Conservation (phyloP, 2,888 invertebrate species). For the Phragmatobia fuliginosa region DNA sequence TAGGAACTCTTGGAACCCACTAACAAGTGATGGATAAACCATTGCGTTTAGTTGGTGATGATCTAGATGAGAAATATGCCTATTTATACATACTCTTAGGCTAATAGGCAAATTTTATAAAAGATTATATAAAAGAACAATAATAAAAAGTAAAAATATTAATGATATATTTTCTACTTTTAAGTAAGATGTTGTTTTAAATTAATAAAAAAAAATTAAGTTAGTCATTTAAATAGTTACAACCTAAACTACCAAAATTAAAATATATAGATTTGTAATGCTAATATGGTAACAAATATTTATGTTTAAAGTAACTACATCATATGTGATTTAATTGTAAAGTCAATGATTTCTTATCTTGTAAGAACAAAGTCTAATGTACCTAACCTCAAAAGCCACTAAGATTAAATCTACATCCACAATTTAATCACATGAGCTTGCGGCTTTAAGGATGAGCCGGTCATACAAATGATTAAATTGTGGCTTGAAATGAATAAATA, state of each 20-base stretch:
- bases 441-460: constrained; percentile 29
- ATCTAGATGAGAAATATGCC: not conserved
- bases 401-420: constrained; percentile 42
- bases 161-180: no score
- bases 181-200: no score
- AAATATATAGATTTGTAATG: no score
- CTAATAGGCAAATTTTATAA: no score
- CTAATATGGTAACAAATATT: no score
- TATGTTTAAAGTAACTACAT: no score
- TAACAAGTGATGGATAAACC: constrained; percentile 10
- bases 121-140: no score
- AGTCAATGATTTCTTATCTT: not conserved
- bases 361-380: constrained; percentile 36
- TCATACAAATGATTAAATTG: constrained; percentile 33
- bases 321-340: not conserved
- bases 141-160: no score
- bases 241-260: no score
- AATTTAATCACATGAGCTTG: constrained; percentile 43
- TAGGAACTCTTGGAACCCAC: constrained; percentile 28
- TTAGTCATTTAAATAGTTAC: no score
- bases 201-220: no score
- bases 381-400: constrained; percentile 37
- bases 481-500: constrained; percentile 31
- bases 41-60: constrained; percentile 7
- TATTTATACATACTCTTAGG: no score